Evolutionary conservation across 1,140 invertebrate species (phyloP).

Genomic region (Heliconius congener): DNA sequence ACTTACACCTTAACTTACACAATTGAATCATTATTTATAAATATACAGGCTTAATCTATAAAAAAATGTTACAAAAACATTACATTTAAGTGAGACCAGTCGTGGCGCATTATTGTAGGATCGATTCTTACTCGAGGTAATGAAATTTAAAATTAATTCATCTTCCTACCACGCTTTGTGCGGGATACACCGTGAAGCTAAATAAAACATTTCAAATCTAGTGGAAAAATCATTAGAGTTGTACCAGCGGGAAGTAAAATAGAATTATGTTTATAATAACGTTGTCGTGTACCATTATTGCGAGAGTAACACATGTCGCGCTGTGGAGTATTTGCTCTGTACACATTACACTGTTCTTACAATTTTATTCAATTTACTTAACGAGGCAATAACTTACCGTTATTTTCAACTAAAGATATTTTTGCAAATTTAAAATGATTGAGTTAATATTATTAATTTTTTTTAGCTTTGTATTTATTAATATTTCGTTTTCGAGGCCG

Average conservation of each 20-base stretch:
- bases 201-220: background rate
- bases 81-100: background rate
- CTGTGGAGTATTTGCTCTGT: background rate
- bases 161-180: no score
- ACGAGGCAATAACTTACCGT: background rate
- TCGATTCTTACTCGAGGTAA: no score
- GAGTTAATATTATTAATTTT: background rate
- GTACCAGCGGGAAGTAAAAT: background rate
- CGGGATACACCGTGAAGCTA: no score
- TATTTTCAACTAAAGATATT: background rate
- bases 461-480: background rate
- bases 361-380: conserved; percentile 19
- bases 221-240: background rate
- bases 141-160: no score
- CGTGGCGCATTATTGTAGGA: no score
- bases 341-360: conserved; percentile 15
- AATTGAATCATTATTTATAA: background rate
- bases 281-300: background rate
- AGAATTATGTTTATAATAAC: conserved; percentile 8
- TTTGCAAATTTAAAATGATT: background rate
- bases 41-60: background rate
- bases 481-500: no score
- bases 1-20: no score
- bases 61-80: background rate
- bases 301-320: conserved; percentile 3